These are phyloP conservation scores for Cylas formicarius DNA, from an alignment of 1,140 invertebrate genomes.

Conservation along the genomic window DNA sequence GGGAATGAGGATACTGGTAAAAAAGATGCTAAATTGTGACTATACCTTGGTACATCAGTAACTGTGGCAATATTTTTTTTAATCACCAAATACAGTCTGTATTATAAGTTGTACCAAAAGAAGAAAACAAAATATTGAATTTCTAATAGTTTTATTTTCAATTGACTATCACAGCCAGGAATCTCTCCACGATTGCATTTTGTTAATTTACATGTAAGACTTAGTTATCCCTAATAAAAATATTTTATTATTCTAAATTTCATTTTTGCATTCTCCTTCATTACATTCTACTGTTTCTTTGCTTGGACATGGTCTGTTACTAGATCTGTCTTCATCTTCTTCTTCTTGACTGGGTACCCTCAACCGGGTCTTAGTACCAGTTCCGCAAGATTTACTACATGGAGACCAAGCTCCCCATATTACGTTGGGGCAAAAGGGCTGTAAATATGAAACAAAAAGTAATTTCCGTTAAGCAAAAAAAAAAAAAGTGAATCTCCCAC, in stretches of 20 bases:
- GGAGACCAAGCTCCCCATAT: conserved; percentile 69
- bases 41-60: conserved; percentile 9
- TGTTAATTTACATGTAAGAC: no score
- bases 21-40: conserved; percentile 6
- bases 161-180: no score
- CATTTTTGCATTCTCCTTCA: conserved; percentile 11
- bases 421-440: conserved; percentile 20
- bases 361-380: conserved; percentile 57
- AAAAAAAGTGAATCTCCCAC: conserved; percentile 6
- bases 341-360: conserved; percentile 34
- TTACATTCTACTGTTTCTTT: conserved; percentile 42
- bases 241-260: no score
- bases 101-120: conserved; percentile 14
- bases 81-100: conserved; percentile 16
- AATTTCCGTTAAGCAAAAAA: not conserved
- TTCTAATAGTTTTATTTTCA: not conserved
- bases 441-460: conserved; percentile 4
- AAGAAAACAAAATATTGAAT: conserved; percentile 8
- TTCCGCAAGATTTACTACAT: conserved; percentile 71
- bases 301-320: conserved; percentile 30
- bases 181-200: no score
- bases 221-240: no score
- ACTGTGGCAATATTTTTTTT: conserved; percentile 6
- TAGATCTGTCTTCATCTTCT: conserved; percentile 26
- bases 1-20: conserved; percentile 3